A percentile compares a stretch with the other conserved stretches of the same genome.
Evolutionary conservation across 2,113 vertebrate species (phyloP).

Genomic region (Falco punctatus): DNA sequence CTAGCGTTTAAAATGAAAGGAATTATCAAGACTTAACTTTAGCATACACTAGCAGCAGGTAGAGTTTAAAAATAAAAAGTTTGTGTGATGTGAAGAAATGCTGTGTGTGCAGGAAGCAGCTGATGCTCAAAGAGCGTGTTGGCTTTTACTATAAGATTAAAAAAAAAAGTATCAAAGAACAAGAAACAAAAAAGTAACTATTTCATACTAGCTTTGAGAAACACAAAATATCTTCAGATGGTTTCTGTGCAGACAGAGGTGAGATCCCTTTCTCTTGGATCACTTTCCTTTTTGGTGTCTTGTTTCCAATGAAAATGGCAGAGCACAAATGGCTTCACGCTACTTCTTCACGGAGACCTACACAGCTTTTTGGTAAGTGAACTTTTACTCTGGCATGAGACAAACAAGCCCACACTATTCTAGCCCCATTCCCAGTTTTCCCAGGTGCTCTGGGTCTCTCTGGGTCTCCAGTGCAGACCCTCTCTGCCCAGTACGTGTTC

Average conservation of each 20-base stretch:
- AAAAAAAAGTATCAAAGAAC: neutral
- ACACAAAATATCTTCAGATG: neutral
- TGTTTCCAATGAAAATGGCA: neutral
- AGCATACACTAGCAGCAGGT: conserved; percentile 10
- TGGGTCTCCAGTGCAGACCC: neutral
- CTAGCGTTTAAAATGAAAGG: conserved; percentile 51
- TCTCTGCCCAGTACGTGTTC: neutral
- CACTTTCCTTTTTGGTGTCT: neutral
- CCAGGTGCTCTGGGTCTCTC: neutral
- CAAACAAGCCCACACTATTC: neutral
- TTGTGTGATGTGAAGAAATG: conserved; percentile 21
- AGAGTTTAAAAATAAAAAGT: conserved; percentile 1
- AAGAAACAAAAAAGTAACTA: neutral
- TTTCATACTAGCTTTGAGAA: neutral
- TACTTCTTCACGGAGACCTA: neutral
- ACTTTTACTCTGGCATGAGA: neutral
- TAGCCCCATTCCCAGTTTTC: neutral
- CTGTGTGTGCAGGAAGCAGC: neutral
- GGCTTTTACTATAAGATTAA: neutral
- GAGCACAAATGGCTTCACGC: neutral
- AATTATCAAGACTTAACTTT: conserved; percentile 29
- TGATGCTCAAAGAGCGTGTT: neutral
- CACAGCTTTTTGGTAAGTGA: neutral
- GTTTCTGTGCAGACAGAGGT: neutral
- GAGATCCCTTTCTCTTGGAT: neutral